Evolutionary conservation across 2,888 invertebrate species (phyloP).

Genomic region (Rhingia campestris): DNA sequence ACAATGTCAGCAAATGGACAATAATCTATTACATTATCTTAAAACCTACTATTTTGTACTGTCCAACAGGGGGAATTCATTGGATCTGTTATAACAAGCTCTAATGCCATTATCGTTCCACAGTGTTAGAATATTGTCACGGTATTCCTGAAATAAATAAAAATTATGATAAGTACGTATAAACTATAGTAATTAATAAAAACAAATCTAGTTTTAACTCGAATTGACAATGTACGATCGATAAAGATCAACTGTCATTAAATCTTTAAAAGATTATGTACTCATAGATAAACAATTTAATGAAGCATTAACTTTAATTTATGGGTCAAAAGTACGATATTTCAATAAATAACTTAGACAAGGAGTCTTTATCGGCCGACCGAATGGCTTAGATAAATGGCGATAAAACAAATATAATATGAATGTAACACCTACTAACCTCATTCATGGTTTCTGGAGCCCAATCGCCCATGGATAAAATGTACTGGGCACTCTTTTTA

Average conservation of each 20-base stretch:
- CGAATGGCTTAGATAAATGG: conserved; percentile 59
- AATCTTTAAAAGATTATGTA: conserved; percentile 4
- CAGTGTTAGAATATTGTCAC: conserved; percentile 86
- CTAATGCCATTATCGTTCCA: conserved; percentile 89
- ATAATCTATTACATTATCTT: conserved; percentile 9
- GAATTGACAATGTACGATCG: conserved; percentile 20
- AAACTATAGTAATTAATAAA: background rate
- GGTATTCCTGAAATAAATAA: conserved; percentile 86
- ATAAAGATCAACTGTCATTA: background rate
- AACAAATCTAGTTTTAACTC: background rate
- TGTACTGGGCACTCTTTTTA: conserved; percentile 82
- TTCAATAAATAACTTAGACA: conserved; percentile 67
- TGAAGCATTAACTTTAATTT: conserved; percentile 11
- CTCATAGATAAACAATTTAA: conserved; percentile 25
- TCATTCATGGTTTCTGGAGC: conserved; percentile 85
- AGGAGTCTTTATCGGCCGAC: conserved; percentile 43
- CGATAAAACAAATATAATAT: conserved; percentile 75
- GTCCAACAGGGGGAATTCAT: conserved; percentile 91
- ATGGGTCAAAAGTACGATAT: conserved; percentile 12
- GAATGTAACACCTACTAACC: conserved; percentile 81
- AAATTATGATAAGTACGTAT: conserved; percentile 6
- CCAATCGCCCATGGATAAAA: conserved; percentile 84
- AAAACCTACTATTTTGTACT: conserved; percentile 91
- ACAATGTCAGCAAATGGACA: background rate
- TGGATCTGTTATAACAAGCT: conserved; percentile 87